A percentile compares a stretch with the other conserved stretches of the same genome.
Conservation (phyloP, 30 jellyfish, hydroid and myxozoan species). For the Euphysa ruthae region DNA sequence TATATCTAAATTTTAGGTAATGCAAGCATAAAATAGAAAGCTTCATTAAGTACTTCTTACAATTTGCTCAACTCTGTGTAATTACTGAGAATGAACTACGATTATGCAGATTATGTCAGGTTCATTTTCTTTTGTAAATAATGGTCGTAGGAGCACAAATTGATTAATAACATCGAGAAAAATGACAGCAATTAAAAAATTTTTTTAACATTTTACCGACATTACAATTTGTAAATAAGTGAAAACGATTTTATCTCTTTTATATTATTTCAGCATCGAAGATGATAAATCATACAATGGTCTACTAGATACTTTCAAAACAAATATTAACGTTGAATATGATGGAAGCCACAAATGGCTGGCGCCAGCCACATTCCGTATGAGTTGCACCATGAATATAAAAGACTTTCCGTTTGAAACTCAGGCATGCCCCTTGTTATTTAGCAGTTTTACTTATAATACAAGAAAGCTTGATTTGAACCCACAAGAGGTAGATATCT, state of each 20-base stretch:
- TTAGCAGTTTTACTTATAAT: slow-evolving; percentile 86
- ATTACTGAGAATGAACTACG: no score
- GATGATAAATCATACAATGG: slow-evolving; percentile 84
- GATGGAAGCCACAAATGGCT: slow-evolving; percentile 59
- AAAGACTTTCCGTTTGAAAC: slow-evolving; percentile 81
- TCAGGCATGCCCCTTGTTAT: slow-evolving; percentile 61
- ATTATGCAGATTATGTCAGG: no score
- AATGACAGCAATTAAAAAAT: no score
- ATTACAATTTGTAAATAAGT: no score
- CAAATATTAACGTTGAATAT: slow-evolving; percentile 29
- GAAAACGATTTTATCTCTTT: background rate
- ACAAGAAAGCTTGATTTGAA: slow-evolving; percentile 17
- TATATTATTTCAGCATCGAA: slow-evolving; percentile 44
- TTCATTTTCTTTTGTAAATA: no score
- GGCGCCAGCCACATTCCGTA: slow-evolving; percentile 64
- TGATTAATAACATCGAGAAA: no score
- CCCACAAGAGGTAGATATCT: slow-evolving; percentile 50
- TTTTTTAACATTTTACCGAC: no score
- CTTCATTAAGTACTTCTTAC: no score
- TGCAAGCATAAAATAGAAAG: no score
- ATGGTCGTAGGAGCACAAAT: no score
- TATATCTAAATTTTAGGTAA: no score
- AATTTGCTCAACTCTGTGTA: no score
- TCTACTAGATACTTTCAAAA: slow-evolving; percentile 55
- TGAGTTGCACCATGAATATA: slow-evolving; percentile 72